Evolutionary conservation across 2,797 vertebrate genomes (phyloP).

Genomic region (Ciconia nigra): DNA sequence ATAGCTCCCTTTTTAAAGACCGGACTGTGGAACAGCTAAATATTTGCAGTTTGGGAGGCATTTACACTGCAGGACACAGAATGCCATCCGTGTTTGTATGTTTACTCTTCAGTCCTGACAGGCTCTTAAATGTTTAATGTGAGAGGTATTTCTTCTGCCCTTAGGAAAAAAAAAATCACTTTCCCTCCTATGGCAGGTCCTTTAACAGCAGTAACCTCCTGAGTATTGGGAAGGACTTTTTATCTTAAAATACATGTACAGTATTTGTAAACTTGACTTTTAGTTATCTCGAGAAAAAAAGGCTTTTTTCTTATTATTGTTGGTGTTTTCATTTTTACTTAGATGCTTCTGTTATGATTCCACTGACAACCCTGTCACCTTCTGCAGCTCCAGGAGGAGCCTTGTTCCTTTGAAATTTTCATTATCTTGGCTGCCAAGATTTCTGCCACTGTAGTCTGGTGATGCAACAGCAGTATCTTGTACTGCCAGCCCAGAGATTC

Average conservation of each 20-base stretch:
- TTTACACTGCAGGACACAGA: constrained; percentile 18
- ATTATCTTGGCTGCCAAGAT: constrained; percentile 50
- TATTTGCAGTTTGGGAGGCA: background rate
- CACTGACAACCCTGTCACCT: constrained; percentile 44
- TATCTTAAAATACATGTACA: background rate
- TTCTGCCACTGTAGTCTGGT: background rate
- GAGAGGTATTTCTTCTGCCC: background rate
- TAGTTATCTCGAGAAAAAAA: background rate
- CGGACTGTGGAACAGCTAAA: background rate
- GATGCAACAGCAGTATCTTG: background rate
- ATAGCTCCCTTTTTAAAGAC: background rate
- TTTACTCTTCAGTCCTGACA: constrained; percentile 31
- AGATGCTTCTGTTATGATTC: constrained; percentile 24
- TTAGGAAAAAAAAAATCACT: background rate
- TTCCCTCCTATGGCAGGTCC: background rate
- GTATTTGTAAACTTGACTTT: background rate
- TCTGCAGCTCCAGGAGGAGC: constrained; percentile 11
- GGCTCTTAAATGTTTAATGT: constrained; percentile 40
- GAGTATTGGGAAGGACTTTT: background rate
- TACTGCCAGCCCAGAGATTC: background rate
- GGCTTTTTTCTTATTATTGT: background rate
- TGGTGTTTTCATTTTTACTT: background rate
- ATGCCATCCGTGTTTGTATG: constrained; percentile 1
- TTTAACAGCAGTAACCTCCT: background rate
- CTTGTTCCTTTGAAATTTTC: constrained; percentile 67